Percentiles rank a stretch among this genome's conserved stretches.
Conservation (phyloP, 2,888 invertebrate species). For the Phalangium opilio region DNA sequence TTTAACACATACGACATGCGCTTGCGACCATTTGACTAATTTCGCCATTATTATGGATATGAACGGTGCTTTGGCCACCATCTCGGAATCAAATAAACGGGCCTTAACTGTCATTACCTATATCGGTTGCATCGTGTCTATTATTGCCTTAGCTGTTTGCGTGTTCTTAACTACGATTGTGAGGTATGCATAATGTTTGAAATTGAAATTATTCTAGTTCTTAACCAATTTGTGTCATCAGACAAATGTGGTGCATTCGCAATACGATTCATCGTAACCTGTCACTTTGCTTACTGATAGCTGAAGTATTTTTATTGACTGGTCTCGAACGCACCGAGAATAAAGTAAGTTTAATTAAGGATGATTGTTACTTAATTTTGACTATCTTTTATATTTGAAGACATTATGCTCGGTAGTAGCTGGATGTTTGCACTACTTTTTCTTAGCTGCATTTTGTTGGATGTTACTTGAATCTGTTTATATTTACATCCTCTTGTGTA, state of each 20-base stretch:
- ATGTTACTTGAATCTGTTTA: constrained; percentile 18
- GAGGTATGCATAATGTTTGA: too few relatives aligned
- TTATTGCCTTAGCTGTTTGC: constrained; percentile 8
- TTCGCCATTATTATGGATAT: constrained; percentile 87
- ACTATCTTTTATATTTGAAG: neutral
- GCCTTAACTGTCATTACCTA: constrained; percentile 10
- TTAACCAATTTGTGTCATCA: too few relatives aligned
- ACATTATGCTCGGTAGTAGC: constrained; percentile 14
- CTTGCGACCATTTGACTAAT: constrained; percentile 78
- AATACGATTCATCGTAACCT: constrained; percentile 85
- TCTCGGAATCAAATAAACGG: constrained; percentile 1
- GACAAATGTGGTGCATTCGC: constrained; percentile 9
- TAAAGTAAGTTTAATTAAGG: constrained; percentile 6
- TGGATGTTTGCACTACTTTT: constrained; percentile 17
- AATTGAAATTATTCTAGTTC: too few relatives aligned
- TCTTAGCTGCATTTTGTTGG: constrained; percentile 17
- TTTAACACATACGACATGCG: constrained; percentile 64
- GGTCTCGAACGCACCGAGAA: constrained; percentile 64
- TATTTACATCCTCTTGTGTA: constrained; percentile 17
- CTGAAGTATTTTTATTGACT: constrained; percentile 75
- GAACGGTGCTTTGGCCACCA: constrained; percentile 27
- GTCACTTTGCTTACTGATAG: constrained; percentile 74
- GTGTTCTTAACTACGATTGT: constrained; percentile 8
- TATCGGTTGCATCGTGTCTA: constrained; percentile 10
- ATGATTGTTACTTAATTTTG: too few relatives aligned